Conservation (phyloP, 2,888 invertebrate genomes). For the Sisyra nigra region DNA sequence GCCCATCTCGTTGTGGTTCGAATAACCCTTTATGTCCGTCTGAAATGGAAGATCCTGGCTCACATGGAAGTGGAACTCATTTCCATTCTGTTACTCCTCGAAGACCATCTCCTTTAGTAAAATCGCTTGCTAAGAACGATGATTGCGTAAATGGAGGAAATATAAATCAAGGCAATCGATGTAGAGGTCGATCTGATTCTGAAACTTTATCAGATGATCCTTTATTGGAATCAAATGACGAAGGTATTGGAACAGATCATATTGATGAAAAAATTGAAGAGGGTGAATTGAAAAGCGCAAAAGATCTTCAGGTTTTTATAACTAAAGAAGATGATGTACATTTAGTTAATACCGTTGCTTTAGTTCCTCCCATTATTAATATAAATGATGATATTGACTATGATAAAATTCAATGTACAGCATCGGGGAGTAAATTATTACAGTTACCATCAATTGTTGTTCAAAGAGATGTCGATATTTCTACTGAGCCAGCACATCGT, state of each 20-base stretch:
- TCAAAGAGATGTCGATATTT: slow-evolving; percentile 29
- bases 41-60: slow-evolving; percentile 57
- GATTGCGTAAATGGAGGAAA: slow-evolving; percentile 12
- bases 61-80: slow-evolving; percentile 30
- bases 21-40: slow-evolving; percentile 63
- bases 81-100: slow-evolving; percentile 21
- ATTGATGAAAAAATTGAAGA: slow-evolving; percentile 53
- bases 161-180: slow-evolving; percentile 27
- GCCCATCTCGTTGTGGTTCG: slow-evolving; percentile 65
- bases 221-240: slow-evolving; percentile 54
- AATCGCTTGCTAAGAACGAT: slow-evolving; percentile 28
- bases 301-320: slow-evolving; percentile 37
- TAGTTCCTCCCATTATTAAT: slow-evolving; percentile 32
- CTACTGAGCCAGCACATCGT: slow-evolving; percentile 34
- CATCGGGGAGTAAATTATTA: slow-evolving; percentile 25
- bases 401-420: slow-evolving; percentile 25
- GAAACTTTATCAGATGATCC: slow-evolving; percentile 60
- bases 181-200: slow-evolving; percentile 51
- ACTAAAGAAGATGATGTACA: slow-evolving; percentile 25
- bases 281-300: slow-evolving; percentile 48
- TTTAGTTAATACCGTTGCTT: slow-evolving; percentile 25
- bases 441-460: slow-evolving; percentile 45
- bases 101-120: slow-evolving; percentile 43
- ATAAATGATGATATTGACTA: slow-evolving; percentile 37
- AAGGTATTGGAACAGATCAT: slow-evolving; percentile 61